These are phyloP conservation scores for Ceuthmochares aereus DNA, from an alignment of 2,113 vertebrate genomes.

Conservation along the genomic window DNA sequence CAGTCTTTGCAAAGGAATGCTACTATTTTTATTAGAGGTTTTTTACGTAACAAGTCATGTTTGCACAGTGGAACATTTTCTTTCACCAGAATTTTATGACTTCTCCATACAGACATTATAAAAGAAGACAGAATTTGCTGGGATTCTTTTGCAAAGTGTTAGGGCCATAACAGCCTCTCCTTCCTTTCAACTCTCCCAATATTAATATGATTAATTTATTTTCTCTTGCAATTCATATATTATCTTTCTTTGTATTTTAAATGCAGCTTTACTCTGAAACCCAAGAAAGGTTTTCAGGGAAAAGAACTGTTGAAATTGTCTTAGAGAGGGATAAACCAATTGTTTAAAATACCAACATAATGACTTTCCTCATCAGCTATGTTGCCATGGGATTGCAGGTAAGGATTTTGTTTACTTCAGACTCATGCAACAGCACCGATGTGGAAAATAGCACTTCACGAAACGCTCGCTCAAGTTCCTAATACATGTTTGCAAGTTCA, in stretches of 20 bases:
- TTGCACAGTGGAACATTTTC: conserved; percentile 12
- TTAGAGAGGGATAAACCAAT: neutral
- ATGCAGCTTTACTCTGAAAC: neutral
- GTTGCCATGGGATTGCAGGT: conserved; percentile 5
- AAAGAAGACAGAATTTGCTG: neutral
- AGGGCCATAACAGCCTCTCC: neutral
- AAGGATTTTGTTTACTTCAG: conserved; percentile 19
- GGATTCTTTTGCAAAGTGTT: neutral
- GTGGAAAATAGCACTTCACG: neutral
- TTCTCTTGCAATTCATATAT: neutral
- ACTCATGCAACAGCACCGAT: neutral
- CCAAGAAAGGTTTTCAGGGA: neutral
- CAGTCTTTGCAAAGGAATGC: conserved; percentile 26
- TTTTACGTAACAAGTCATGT: conserved; percentile 33
- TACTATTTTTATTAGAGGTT: conserved; percentile 39
- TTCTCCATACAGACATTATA: neutral
- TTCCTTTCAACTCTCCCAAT: neutral
- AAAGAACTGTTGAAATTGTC: neutral
- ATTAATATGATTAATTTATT: neutral
- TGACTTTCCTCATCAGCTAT: neutral
- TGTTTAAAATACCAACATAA: neutral
- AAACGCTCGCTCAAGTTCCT: neutral
- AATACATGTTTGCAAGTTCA: neutral
- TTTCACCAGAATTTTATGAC: conserved; percentile 2
- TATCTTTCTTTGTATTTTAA: neutral